These are phyloP conservation scores for Toxotes lorentzi DNA, from an alignment of 2,797 vertebrate genomes.

Conservation along the genomic window DNA sequence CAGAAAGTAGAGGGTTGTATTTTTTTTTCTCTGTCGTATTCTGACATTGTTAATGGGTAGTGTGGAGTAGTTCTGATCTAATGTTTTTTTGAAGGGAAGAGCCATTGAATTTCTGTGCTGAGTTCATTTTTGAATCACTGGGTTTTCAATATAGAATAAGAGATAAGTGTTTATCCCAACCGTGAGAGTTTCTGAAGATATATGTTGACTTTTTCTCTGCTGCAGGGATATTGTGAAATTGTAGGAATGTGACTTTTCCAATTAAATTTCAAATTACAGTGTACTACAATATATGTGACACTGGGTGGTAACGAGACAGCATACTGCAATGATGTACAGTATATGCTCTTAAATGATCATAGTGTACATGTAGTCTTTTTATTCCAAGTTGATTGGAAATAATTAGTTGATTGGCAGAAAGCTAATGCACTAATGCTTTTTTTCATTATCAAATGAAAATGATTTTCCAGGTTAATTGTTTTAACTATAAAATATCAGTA, in stretches of 20 bases:
- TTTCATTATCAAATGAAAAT: background rate
- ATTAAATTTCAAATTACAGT: constrained; percentile 7
- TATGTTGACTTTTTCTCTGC: constrained; percentile 5
- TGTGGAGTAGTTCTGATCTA: constrained; percentile 45
- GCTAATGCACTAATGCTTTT: background rate
- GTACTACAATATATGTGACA: background rate
- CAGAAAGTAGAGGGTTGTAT: constrained; percentile 41
- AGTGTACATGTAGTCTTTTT: background rate
- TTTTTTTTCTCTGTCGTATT: constrained; percentile 34
- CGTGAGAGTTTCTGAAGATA: background rate
- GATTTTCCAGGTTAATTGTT: background rate
- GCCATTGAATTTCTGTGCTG: constrained; percentile 41
- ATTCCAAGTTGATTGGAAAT: background rate
- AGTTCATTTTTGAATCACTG: constrained; percentile 38
- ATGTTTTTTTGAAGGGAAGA: constrained; percentile 57
- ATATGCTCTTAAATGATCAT: background rate
- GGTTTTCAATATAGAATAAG: constrained; percentile 31
- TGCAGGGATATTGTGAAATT: constrained; percentile 11
- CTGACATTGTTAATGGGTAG: constrained; percentile 42
- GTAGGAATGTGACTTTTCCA: background rate
- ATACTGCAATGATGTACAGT: background rate
- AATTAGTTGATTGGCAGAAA: background rate
- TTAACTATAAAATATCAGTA: background rate
- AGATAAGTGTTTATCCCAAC: constrained; percentile 16
- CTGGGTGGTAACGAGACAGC: background rate